Percentiles rank a stretch among this genome's conserved stretches.
Conservation (phyloP, 2,113 vertebrate genomes). For the Rhinolophus ferrumequinum region DNA sequence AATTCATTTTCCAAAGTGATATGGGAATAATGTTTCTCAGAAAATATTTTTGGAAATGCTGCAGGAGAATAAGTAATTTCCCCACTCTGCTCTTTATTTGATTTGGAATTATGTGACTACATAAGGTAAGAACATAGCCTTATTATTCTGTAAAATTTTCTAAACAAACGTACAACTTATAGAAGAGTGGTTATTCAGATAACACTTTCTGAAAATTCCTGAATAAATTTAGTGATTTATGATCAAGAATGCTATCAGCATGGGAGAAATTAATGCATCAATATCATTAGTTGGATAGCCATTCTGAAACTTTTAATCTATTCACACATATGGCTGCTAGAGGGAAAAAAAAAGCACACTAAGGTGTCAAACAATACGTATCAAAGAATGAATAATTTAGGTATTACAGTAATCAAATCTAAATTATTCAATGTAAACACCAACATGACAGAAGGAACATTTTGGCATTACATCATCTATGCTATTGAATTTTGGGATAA, state of each 20-base stretch:
- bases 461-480: not conserved
- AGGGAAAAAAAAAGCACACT: not conserved
- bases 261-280: not conserved
- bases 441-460: not conserved
- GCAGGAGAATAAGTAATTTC: not conserved
- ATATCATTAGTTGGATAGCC: not conserved
- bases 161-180: not conserved
- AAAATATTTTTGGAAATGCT: not conserved
- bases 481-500: not conserved
- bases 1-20: constrained; percentile 36
- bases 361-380: not conserved
- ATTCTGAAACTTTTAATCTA: constrained; percentile 29
- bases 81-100: not conserved
- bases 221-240: not conserved
- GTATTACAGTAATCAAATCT: not conserved
- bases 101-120: not conserved
- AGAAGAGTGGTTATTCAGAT: not conserved
- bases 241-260: not conserved
- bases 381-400: not conserved
- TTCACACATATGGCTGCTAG: not conserved
- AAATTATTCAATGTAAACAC: not conserved
- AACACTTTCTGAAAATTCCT: not conserved
- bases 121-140: not conserved
- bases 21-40: not conserved
- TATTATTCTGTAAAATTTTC: not conserved